Conservation (phyloP, 1,140 invertebrate species). For the Orussus abietinus region DNA sequence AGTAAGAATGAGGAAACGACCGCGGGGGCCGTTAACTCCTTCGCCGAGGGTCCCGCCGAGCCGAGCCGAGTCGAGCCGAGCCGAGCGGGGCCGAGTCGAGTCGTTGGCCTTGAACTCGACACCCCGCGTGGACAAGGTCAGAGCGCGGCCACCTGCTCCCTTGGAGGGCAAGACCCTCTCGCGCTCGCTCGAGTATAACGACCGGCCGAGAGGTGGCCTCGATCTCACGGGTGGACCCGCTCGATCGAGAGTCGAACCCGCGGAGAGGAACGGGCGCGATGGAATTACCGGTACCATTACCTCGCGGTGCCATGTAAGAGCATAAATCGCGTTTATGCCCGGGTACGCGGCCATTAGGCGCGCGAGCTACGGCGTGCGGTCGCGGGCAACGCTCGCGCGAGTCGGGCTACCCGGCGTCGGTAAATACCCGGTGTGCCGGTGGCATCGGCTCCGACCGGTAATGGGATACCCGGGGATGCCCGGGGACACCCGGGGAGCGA, state of each 20-base stretch:
- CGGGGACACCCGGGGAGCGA: slow-evolving; percentile 20
- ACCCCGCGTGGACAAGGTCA: not conserved
- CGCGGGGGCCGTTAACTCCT: slow-evolving; percentile 18
- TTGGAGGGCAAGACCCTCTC: too few species aligned
- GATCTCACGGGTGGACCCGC: too few species aligned
- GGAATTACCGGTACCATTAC: slow-evolving; percentile 7
- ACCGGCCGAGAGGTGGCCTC: too few species aligned
- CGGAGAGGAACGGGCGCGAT: too few species aligned
- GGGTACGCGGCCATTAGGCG: slow-evolving; percentile 8
- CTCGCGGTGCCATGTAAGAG: slow-evolving; percentile 5
- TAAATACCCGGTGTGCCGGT: slow-evolving; percentile 1
- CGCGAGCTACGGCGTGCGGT: not conserved
- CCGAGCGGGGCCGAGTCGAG: slow-evolving; percentile 1
- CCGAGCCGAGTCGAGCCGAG: not conserved
- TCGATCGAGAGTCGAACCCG: too few species aligned
- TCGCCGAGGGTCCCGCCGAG: slow-evolving; percentile 5
- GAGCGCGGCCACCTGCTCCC: too few species aligned
- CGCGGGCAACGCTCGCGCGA: not conserved
- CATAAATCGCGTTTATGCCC: slow-evolving; percentile 11
- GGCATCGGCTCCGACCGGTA: slow-evolving; percentile 6
- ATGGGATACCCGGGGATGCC: too few species aligned
- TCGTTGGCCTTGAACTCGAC: not conserved
- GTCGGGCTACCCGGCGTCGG: not conserved
- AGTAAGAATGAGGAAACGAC: slow-evolving; percentile 24
- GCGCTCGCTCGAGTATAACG: too few species aligned